phyloP scores from a whole-genome alignment of 2,888 invertebrate genomes.

The Pimpla rufipes region DNA sequence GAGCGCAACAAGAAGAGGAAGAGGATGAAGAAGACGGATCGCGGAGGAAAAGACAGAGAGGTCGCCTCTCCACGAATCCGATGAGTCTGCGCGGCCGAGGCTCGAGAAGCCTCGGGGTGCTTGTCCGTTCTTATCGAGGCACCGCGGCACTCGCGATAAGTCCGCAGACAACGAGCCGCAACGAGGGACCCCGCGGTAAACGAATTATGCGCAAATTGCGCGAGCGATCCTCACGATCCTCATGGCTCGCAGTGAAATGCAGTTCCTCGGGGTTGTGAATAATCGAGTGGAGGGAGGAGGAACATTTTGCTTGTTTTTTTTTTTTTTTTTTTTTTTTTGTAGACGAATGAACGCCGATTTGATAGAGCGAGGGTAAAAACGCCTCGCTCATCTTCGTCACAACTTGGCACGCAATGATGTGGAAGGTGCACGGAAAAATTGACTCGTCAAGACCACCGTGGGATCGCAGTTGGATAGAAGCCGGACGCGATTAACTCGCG shows the following conservation, averaged over 20 bases:
- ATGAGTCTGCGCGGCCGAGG: not conserved
- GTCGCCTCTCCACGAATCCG: conserved; percentile 3
- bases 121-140: conserved; percentile 55
- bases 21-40: conserved; percentile 64
- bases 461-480: too few species aligned
- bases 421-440: too few species aligned
- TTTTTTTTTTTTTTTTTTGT: too few species aligned
- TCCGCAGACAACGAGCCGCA: conserved; percentile 26
- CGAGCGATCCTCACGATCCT: not conserved
- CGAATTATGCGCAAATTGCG: conserved; percentile 25
- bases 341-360: too few species aligned
- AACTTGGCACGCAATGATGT: too few species aligned
- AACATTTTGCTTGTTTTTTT: too few species aligned
- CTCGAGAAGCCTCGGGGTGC: conserved; percentile 26
- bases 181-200: not conserved
- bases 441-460: too few species aligned
- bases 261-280: conserved; percentile 14
- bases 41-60: conserved; percentile 49
- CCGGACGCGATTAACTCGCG: too few species aligned
- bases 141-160: conserved; percentile 36
- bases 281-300: not conserved
- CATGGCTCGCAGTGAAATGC: conserved; percentile 5
- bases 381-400: too few species aligned
- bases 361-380: too few species aligned
- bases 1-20: conserved; percentile 42